These are phyloP conservation scores for Gryllus longicercus DNA, from an alignment of 2,888 invertebrate genomes.

Conservation along the genomic window DNA sequence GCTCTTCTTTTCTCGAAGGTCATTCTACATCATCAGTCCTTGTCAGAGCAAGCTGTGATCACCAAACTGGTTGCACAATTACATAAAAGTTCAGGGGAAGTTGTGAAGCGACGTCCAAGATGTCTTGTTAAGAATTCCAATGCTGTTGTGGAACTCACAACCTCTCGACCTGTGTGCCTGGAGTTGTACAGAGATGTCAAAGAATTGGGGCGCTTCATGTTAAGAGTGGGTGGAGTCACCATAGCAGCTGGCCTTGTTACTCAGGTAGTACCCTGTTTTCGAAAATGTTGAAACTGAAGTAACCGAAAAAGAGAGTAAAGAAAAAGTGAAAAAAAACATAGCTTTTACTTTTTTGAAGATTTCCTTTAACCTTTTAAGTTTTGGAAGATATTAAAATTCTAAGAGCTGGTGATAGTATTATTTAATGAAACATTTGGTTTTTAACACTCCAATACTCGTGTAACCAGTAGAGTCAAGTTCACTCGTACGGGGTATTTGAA, in stretches of 20 bases:
- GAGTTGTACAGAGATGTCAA: conserved; percentile 89
- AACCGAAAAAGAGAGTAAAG: no score
- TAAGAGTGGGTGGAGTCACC: conserved; percentile 85
- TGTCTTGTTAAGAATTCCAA: conserved; percentile 85
- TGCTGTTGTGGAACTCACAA: conserved; percentile 84
- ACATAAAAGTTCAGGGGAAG: conserved; percentile 88
- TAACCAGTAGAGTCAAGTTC: no score
- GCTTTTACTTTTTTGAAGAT: no score
- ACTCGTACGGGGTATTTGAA: no score
- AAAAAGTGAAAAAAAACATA: no score
- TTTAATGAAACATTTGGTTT: no score
- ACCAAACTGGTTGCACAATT: conserved; percentile 81
- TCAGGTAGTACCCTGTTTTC: conserved; percentile 48
- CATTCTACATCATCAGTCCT: conserved; percentile 87
- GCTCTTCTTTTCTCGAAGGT: conserved; percentile 45
- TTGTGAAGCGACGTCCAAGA: conserved; percentile 85
- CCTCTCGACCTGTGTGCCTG: conserved; percentile 80
- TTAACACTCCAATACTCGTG: no score
- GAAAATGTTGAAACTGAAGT: no score
- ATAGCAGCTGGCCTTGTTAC: conserved; percentile 95
- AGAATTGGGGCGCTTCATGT: conserved; percentile 90
- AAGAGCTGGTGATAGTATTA: no score
- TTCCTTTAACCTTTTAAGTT: no score
- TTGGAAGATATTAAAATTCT: no score
- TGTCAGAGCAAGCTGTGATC: conserved; percentile 86